A percentile compares a stretch with the other conserved stretches of the same genome.
Evolutionary conservation across 2,888 invertebrate genomes (phyloP).

Genomic region (Drosophila engyochracea): DNA sequence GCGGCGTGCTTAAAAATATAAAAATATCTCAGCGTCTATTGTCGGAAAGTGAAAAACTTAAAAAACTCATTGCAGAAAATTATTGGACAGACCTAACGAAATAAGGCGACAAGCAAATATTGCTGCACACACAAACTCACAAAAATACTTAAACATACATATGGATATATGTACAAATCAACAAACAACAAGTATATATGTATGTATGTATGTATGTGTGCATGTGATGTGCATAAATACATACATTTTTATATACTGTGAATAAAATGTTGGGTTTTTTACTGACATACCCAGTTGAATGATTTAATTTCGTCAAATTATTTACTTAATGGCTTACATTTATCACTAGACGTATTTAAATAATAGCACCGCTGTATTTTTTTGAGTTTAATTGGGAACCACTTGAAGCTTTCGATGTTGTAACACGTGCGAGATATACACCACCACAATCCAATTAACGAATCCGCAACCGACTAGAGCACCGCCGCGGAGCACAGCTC

Average conservation of each 20-base stretch:
- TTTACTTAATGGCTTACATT: constrained; percentile 13
- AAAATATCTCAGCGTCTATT: constrained; percentile 31
- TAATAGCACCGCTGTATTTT: neutral
- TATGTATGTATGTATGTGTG: neutral
- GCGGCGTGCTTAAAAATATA: constrained; percentile 31
- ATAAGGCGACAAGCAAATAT: constrained; percentile 13
- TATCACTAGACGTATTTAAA: constrained; percentile 15
- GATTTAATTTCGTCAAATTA: neutral
- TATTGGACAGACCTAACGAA: constrained; percentile 29
- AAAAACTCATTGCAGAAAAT: neutral
- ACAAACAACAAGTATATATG: neutral
- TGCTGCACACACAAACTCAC: neutral
- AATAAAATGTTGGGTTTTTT: neutral
- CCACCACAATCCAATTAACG: constrained; percentile 7
- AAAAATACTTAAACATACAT: neutral
- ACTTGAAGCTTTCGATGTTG: constrained; percentile 64
- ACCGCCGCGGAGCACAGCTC: constrained; percentile 40
- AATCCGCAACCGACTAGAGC: constrained; percentile 15
- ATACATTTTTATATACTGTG: neutral
- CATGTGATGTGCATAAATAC: neutral
- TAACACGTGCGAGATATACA: constrained; percentile 43
- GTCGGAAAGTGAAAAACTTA: constrained; percentile 14
- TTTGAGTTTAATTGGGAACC: constrained; percentile 26
- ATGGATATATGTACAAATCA: neutral
- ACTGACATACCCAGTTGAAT: constrained; percentile 9